Evolutionary conservation across 2,888 invertebrate genomes (phyloP), one percentile per base, ranked within the genome.

Genomic region (Lepas anatifera): DNA sequence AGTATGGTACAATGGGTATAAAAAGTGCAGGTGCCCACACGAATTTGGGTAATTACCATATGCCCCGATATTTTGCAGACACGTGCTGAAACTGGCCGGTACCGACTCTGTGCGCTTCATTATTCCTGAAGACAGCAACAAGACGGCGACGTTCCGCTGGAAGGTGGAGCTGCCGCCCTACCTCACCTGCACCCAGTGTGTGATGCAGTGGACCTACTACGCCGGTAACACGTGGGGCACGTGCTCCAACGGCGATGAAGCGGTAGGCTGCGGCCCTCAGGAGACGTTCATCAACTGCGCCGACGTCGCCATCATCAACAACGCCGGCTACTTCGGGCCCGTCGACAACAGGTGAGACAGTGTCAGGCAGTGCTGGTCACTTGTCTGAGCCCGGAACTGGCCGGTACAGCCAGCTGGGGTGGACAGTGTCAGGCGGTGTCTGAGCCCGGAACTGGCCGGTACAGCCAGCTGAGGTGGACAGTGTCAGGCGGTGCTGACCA

Each of bases 201-300:
- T 94, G 7, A 78, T 95, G n/a, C 93, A 94, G 78, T 95, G 95
- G 95, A 92, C 88, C 70, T 95, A 94, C 79, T 89, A 88, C 75
- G 92, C 94, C 71, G 89, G 88, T 25, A 95, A 95, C 78, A 92
- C 92, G 87, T 95, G 94, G 94, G 95, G 94, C 10, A 86, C 85
- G 29, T 68, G 70, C 37, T 25, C 27, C 18, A 25, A 68, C 29
- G 73, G 73, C 8, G 50, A 67, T 8, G 69, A 50, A 10, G 71
- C 69, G 16, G 88, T 91, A 1, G 93, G 94, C 1, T 94, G 93
- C 77, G 94, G 94, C n/a, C 85, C 86, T 73, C 90, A 93, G 13
- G 94, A 95, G 81, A 92, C 92, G 0, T 95, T 95, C 81, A 83
- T 91, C 72, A 94, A 94, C 79, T 95, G 95, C 78, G 93, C 94